phyloP scores from a whole-genome alignment of 1,140 invertebrate genomes.

The Nilaparvata lugens region DNA sequence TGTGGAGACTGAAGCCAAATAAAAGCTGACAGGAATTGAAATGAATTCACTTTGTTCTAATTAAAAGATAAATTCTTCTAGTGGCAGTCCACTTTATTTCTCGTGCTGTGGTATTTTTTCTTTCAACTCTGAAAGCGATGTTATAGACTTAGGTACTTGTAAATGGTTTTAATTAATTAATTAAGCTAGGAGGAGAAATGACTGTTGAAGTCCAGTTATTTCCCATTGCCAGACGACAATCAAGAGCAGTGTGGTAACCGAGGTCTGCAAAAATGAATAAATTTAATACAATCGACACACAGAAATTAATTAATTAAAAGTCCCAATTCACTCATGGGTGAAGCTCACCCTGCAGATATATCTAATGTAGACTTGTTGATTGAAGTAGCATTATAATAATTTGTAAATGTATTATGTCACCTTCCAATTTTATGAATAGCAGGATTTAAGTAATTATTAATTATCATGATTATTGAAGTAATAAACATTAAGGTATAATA shows the following conservation, averaged over 20 bases:
- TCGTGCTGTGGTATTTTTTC: neutral
- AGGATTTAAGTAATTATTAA: neutral
- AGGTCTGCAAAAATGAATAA: neutral
- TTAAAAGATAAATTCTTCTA: neutral
- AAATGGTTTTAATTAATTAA: neutral
- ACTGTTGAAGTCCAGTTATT: neutral
- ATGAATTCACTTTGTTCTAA: no score
- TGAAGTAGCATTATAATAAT: neutral
- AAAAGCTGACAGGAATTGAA: no score
- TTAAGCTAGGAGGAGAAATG: slow-evolving; percentile 2
- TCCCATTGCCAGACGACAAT: neutral
- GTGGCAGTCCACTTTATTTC: neutral
- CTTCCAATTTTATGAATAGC: neutral
- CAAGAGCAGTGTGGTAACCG: slow-evolving; percentile 1
- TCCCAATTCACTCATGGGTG: neutral
- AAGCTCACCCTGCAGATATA: no score
- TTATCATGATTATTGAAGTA: neutral
- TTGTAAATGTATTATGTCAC: neutral
- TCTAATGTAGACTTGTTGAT: neutral
- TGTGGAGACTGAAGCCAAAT: no score
- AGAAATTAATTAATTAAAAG: neutral
- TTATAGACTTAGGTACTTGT: neutral
- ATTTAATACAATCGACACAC: neutral
- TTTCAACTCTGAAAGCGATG: neutral
- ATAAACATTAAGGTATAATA: neutral